phyloP scores from a whole-genome alignment of 2,888 invertebrate genomes.

The Drosophila mayaguana region DNA sequence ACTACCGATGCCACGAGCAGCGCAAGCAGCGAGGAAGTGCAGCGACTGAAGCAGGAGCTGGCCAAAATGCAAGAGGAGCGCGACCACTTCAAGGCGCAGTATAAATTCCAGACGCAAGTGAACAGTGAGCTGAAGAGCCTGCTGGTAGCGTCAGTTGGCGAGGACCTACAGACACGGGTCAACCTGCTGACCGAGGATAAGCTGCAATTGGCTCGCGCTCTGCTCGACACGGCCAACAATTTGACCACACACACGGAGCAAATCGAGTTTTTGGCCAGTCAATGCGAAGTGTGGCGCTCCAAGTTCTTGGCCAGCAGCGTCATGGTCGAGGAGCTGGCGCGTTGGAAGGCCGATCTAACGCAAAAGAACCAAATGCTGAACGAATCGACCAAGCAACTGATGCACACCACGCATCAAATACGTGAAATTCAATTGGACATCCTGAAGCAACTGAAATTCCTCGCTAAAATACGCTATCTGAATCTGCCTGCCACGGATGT shows the following conservation, averaged over 20 bases:
- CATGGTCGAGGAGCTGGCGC: constrained; percentile 96
- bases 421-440: constrained; percentile 85
- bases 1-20: constrained; percentile 52
- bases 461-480: constrained; percentile 83
- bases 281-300: constrained; percentile 98
- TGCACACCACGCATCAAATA: constrained; percentile 83
- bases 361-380: constrained; percentile 86
- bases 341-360: constrained; percentile 92
- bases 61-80: constrained; percentile 88
- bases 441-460: constrained; percentile 83
- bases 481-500: constrained; percentile 84
- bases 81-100: constrained; percentile 90
- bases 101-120: constrained; percentile 95
- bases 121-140: constrained; percentile 96
- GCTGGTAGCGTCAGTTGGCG: constrained; percentile 97
- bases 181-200: constrained; percentile 97
- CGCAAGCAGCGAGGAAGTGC: constrained; percentile 47
- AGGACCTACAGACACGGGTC: constrained; percentile 95
- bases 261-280: constrained; percentile 96
- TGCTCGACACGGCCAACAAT: constrained; percentile 94
- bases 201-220: constrained; percentile 92
- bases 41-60: constrained; percentile 65
- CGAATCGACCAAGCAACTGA: constrained; percentile 82
- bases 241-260: constrained; percentile 95
- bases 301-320: constrained; percentile 98